These are phyloP conservation scores for Promerops cafer DNA, from an alignment of 2,113 vertebrate genomes.

Conservation along the genomic window DNA sequence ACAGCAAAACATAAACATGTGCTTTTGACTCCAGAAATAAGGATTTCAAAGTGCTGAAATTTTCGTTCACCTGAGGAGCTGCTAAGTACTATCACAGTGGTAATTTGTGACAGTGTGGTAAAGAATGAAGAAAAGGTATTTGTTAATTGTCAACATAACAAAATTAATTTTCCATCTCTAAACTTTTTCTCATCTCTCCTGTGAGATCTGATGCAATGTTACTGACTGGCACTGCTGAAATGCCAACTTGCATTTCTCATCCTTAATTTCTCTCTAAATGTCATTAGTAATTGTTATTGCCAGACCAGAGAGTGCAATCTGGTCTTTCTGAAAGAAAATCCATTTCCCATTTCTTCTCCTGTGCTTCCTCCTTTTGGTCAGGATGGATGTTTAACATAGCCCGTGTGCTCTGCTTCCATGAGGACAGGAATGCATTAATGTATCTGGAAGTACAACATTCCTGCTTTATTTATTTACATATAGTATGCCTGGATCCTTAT, in stretches of 20 bases:
- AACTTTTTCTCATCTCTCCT: constrained; percentile 47
- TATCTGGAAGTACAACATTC: neutral
- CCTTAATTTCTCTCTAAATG: constrained; percentile 79
- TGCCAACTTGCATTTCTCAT: constrained; percentile 78
- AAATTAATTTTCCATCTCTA: constrained; percentile 69
- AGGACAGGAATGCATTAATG: neutral
- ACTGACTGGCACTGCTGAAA: constrained; percentile 70
- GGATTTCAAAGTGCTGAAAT: neutral
- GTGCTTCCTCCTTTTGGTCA: constrained; percentile 17
- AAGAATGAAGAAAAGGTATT: constrained; percentile 26
- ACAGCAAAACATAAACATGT: neutral
- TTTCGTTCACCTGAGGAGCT: neutral
- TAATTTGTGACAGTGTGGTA: constrained; percentile 1
- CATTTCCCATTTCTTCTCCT: constrained; percentile 29
- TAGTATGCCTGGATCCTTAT: neutral
- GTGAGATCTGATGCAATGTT: constrained; percentile 50
- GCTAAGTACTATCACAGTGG: neutral
- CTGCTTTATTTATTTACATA: neutral
- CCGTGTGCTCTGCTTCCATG: neutral
- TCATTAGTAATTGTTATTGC: constrained; percentile 79
- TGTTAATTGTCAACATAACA: constrained; percentile 68
- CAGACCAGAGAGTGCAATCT: constrained; percentile 56
- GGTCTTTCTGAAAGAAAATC: constrained; percentile 47
- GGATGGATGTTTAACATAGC: neutral
- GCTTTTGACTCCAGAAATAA: neutral